Base-by-base conservation (phyloP, 1,140 invertebrate species). In the Macrocentrus cingulum region DNA sequence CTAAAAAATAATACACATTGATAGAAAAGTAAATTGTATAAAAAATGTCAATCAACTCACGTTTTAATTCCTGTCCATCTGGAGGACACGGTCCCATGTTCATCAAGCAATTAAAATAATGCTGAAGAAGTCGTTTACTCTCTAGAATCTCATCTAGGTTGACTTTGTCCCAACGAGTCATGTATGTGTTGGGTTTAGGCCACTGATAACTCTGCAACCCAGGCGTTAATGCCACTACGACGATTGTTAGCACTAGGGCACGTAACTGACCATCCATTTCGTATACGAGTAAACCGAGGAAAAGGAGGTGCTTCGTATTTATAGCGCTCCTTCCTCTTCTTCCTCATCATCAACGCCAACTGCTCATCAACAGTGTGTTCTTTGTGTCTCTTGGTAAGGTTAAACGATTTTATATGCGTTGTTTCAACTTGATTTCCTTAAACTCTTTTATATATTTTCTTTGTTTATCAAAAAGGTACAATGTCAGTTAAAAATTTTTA, bases 41-140 rank as follows among this genome's bases (percentile, higher is more conserved):
- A 49, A 39, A 32, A 54, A 37, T 9, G 16, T 0, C 50, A n/a
- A n/a, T n/a, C 42, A 60, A 82, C 83, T 84, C 67, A 84, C 83
- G 74, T 80, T 80, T 84, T 32, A 84, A 66, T 25, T 79, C 81
- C 64, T 80, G 81, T 50, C 82, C 83, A 68, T 84, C 82, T 11
- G 83, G 82, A 13, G 82, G 79, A 57, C 83, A 85, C 18, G 81
- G 77, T 34, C 79, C 79, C 50, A 77, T 71, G 58, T 72, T 79
- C 42, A 84, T 76, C 15, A 85, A 69, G 68, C 83, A 85, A 46
- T 83, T 81, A 63, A 83, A 82, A 70, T 85, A 84, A 66, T 84
- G 80, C 25, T 75, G 80, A 37, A 85, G 76, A 11, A 84, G 69
- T 65, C 83, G 71, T 64, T 83, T 83, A 66, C 76, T 84, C 25